Evolutionary conservation across 2,113 vertebrate genomes (phyloP).

Genomic region (Lipophrys pholis): DNA sequence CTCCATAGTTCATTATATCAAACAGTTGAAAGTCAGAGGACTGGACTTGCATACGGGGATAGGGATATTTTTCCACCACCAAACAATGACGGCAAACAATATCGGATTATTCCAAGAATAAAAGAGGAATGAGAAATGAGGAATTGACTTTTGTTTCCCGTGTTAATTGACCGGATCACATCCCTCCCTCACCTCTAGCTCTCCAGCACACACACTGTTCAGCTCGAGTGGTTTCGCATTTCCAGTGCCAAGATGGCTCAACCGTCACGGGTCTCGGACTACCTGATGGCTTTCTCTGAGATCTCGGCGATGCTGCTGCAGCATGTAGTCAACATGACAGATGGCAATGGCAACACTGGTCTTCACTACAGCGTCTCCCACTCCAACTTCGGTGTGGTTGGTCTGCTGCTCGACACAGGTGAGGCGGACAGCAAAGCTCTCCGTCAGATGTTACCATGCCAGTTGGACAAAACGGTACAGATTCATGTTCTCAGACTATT

Average conservation of each 20-base stretch:
- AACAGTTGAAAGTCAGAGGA: not conserved
- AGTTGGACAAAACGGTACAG: not conserved
- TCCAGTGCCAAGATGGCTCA: constrained; percentile 91
- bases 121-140: too few species aligned
- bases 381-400: constrained; percentile 92
- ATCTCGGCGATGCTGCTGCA: constrained; percentile 85
- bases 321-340: constrained; percentile 92
- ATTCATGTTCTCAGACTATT: not conserved
- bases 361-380: constrained; percentile 98
- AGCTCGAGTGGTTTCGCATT: constrained; percentile 94
- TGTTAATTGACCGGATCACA: not conserved
- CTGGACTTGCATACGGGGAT: not conserved
- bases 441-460: too few species aligned
- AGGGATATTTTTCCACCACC: not conserved
- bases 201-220: constrained; percentile 86
- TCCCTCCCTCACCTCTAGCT: constrained; percentile 73
- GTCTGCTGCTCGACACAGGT: constrained; percentile 92
- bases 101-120: constrained; percentile 9
- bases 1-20: not conserved
- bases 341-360: constrained; percentile 94
- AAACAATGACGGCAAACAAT: constrained; percentile 11
- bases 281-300: constrained; percentile 87
- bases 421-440: constrained; percentile 26
- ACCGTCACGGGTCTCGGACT: constrained; percentile 82
- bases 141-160: too few species aligned